phyloP scores from a whole-genome alignment of 2,797 vertebrate species.

The Clarias laeviceps region DNA sequence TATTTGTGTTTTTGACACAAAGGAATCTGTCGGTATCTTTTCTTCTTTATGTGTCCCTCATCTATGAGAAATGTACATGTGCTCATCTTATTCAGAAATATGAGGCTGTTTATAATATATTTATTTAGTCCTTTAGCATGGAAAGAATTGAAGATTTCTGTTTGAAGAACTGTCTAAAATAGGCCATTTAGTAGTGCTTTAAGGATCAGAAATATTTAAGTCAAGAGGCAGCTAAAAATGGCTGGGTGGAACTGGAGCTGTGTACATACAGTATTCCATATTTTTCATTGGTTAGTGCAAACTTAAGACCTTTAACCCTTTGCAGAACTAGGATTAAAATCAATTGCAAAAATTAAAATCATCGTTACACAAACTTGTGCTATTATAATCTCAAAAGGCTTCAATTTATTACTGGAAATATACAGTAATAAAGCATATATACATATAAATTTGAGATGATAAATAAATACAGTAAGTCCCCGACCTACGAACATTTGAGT shows the following conservation, averaged over 20 bases:
- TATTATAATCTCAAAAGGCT: no score
- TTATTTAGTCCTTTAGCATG: neutral
- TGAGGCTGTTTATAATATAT: neutral
- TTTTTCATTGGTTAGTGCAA: neutral
- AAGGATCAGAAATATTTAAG: neutral
- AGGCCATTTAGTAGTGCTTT: neutral
- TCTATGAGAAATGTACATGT: neutral
- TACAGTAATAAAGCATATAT: no score
- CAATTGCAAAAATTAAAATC: no score
- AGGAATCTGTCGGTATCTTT: slow-evolving; percentile 3
- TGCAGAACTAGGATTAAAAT: neutral
- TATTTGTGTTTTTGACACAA: slow-evolving; percentile 39
- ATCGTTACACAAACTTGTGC: no score
- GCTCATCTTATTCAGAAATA: neutral
- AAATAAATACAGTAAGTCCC: no score
- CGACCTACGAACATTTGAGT: no score
- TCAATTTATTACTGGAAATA: no score
- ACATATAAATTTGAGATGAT: no score
- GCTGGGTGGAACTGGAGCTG: neutral
- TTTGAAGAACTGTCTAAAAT: no score
- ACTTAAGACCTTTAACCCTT: neutral
- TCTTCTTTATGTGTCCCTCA: neutral
- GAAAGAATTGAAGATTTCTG: neutral
- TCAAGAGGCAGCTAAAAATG: neutral
- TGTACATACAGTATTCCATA: neutral